Evolutionary conservation across 1,140 invertebrate species (phyloP).

Genomic region (Dendroctonus valens): DNA sequence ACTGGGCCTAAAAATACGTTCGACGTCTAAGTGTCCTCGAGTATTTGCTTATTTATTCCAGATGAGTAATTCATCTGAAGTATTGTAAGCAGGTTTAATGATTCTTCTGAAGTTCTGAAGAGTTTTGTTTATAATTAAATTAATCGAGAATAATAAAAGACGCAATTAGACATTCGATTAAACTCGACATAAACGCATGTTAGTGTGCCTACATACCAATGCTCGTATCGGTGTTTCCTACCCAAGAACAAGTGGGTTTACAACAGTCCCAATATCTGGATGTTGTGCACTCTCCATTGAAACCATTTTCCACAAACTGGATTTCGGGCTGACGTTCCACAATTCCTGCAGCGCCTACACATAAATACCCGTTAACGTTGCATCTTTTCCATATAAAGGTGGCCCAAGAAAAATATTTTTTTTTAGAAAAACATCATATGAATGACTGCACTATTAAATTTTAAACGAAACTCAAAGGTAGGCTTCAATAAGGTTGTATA

Average conservation of each 20-base stretch:
- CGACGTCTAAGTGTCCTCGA: too few relatives aligned
- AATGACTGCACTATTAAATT: too few relatives aligned
- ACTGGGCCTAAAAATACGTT: conserved; percentile 18
- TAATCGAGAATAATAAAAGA: not conserved
- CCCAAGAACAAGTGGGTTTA: conserved; percentile 34
- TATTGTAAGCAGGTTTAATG: not conserved
- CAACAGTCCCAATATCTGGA: conserved; percentile 37
- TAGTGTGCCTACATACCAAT: conserved; percentile 7
- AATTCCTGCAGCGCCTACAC: conserved; percentile 6
- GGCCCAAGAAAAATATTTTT: too few relatives aligned
- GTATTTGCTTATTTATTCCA: too few relatives aligned
- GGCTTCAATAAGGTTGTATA: too few relatives aligned
- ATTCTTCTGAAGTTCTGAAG: not conserved
- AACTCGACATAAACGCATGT: not conserved
- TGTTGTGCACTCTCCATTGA: conserved; percentile 15
- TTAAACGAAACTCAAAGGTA: too few relatives aligned
- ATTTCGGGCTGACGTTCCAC: conserved; percentile 22
- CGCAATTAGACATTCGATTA: not conserved
- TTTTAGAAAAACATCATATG: too few relatives aligned
- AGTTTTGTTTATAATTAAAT: not conserved
- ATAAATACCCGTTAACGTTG: not conserved
- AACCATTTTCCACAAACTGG: conserved; percentile 22
- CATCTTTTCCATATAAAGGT: too few relatives aligned
- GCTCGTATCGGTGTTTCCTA: conserved; percentile 22
- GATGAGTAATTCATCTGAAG: not conserved